phyloP scores from a whole-genome alignment of 2,113 vertebrate species.

The Micromys minutus region DNA sequence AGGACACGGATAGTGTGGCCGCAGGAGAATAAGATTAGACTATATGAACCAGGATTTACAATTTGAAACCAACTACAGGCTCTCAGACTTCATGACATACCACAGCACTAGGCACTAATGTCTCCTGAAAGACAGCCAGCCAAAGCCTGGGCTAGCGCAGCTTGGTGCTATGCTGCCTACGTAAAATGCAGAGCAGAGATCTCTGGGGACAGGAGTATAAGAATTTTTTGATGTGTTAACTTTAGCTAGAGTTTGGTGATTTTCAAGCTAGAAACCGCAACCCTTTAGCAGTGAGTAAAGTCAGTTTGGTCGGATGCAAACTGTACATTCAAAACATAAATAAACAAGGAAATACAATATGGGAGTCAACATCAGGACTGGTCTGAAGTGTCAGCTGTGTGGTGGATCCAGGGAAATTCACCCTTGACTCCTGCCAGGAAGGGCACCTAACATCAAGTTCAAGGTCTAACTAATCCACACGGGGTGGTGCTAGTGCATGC shows the following conservation, averaged over 20 bases:
- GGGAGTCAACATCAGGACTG: neutral
- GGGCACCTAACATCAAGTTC: neutral
- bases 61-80: neutral
- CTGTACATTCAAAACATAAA: neutral
- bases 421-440: neutral
- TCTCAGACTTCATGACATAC: neutral
- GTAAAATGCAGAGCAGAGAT: neutral
- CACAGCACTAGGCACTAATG: neutral
- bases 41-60: neutral
- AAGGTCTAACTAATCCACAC: neutral
- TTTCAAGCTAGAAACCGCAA: conserved; percentile 17
- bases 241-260: conserved; percentile 1
- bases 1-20: too few species aligned
- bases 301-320: neutral
- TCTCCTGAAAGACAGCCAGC: neutral
- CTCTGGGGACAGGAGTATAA: neutral
- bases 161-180: neutral
- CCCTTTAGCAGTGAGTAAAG: neutral
- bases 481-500: neutral
- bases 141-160: too few species aligned
- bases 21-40: neutral
- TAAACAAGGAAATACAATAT: neutral
- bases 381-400: neutral
- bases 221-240: neutral
- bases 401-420: neutral